Evolutionary conservation across 2,797 vertebrate genomes (phyloP).

Genomic region (Poecilia picta): DNA sequence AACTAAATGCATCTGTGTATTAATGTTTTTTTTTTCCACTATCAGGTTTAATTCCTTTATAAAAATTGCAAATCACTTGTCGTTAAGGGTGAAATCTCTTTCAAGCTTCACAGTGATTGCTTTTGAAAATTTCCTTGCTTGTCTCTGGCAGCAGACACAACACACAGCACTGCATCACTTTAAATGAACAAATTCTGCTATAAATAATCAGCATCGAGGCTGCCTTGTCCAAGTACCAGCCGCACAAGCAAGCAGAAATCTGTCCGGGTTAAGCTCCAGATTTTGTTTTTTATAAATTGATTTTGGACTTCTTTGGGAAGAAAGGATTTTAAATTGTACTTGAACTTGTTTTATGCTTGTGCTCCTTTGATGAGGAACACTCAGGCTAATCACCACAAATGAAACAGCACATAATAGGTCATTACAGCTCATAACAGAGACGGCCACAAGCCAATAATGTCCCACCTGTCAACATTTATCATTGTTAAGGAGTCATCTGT

Average conservation of each 20-base stretch:
- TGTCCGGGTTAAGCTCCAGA: slow-evolving; percentile 11
- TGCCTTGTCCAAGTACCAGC: slow-evolving; percentile 2
- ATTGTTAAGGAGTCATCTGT: slow-evolving; percentile 38
- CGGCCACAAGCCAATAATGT: slow-evolving; percentile 35
- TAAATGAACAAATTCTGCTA: slow-evolving; percentile 32
- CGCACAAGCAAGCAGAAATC: slow-evolving; percentile 5
- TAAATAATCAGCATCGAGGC: slow-evolving; percentile 38
- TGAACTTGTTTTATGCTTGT: neutral
- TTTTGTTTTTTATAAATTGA: neutral
- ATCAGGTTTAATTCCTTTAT: neutral
- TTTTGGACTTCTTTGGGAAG: neutral
- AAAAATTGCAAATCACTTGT: neutral
- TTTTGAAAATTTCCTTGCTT: slow-evolving; percentile 3
- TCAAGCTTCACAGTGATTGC: slow-evolving; percentile 10
- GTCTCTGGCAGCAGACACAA: slow-evolving; percentile 22
- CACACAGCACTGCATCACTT: slow-evolving; percentile 32
- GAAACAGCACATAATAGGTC: slow-evolving; percentile 25
- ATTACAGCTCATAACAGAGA: slow-evolving; percentile 38
- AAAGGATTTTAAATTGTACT: slow-evolving; percentile 11
- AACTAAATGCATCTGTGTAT: neutral
- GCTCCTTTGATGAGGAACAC: slow-evolving; percentile 18
- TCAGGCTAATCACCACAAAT: slow-evolving; percentile 13
- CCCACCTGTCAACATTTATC: slow-evolving; percentile 48
- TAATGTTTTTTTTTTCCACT: neutral
- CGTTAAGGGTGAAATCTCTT: slow-evolving; percentile 6